phyloP scores from a whole-genome alignment of 2,888 invertebrate genomes.

The Netelia melanura region DNA sequence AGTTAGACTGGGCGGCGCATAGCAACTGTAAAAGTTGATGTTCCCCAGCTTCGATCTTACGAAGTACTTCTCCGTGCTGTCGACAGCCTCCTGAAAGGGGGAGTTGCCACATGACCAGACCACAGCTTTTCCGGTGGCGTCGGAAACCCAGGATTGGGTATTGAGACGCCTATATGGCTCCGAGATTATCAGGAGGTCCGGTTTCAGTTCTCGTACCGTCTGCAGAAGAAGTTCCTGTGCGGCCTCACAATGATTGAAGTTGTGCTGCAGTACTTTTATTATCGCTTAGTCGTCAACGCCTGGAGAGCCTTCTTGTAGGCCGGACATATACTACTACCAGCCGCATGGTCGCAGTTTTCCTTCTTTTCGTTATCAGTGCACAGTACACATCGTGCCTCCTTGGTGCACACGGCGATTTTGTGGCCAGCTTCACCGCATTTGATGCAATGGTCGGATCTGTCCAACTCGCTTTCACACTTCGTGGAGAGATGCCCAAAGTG shows the following conservation, averaged over 20 bases:
- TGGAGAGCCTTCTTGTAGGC: constrained; percentile 53
- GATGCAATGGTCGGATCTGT: constrained; percentile 49
- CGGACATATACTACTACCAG: constrained; percentile 60
- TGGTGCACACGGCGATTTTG: constrained; percentile 41
- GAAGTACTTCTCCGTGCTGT: constrained; percentile 21
- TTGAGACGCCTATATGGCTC: constrained; percentile 67
- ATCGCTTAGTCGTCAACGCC: constrained; percentile 27
- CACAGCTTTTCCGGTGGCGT: constrained; percentile 67
- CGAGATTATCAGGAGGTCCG: constrained; percentile 60
- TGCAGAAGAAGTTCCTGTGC: constrained; percentile 68
- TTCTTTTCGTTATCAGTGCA: constrained; percentile 30
- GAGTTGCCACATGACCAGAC: constrained; percentile 60
- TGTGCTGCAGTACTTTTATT: constrained; percentile 68
- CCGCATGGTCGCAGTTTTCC: constrained; percentile 23
- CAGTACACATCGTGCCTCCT: constrained; percentile 40
- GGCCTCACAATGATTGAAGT: constrained; percentile 69
- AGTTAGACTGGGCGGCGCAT: constrained; percentile 61
- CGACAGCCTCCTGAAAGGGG: constrained; percentile 63
- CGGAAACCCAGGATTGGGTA: constrained; percentile 57
- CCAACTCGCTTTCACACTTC: constrained; percentile 48
- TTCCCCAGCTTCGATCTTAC: constrained; percentile 56
- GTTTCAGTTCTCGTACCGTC: background rate
- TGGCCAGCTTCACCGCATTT: constrained; percentile 63
- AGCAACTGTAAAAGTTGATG: constrained; percentile 64
- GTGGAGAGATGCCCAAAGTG: constrained; percentile 53